Base-by-base conservation (phyloP, 2,888 invertebrate genomes). In the Axea sp. region DNA sequence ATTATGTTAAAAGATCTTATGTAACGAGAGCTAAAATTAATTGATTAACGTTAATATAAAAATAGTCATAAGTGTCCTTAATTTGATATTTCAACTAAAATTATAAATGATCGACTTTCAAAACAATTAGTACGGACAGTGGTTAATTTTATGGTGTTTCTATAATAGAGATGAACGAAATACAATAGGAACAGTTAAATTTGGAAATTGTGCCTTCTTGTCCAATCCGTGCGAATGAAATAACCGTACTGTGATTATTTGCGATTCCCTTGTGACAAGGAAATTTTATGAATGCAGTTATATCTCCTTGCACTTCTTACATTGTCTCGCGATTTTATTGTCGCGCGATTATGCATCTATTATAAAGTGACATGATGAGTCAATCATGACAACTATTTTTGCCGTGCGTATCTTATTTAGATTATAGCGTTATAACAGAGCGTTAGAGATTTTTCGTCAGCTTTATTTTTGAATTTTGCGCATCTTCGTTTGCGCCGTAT, bases 361-460 rank as follows among this genome's bases (percentile, higher is more conserved):
- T 57, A 57, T 43, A 43, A 43, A 22, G 15, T 33, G 43, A 8
- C 24, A 22, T 41, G 57, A 41, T 43, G 57, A 57, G 33, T 57
- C 57, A 57, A 57, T 57, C 43, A 39, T 30, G 41, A 26, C 57
- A 12, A 41, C 43, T 57, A 43, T 43, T 57, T 57, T 41, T 43
- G 55, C 9, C 22, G 24, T 28, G 28, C 55, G 22, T 55, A 55
- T 41, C 26, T 41, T 55, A 55, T 37, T 26, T 9, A 22, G 30
- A 55, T 37, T 22, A 37, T 26, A 26, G 19, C 5, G 41, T 14
- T 41, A 12, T 39, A 30, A 53, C 12, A 14, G 3, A 17, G 11
- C 11, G 22, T 24, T 24, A 30, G 31, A 7, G 26, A 41, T 55
- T 55, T 41, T 41, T 30, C 24, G 31, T 22, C 31, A 24, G 30